These are phyloP conservation scores for Pao palembangensis DNA, from an alignment of 2,113 vertebrate genomes.

Conservation along the genomic window DNA sequence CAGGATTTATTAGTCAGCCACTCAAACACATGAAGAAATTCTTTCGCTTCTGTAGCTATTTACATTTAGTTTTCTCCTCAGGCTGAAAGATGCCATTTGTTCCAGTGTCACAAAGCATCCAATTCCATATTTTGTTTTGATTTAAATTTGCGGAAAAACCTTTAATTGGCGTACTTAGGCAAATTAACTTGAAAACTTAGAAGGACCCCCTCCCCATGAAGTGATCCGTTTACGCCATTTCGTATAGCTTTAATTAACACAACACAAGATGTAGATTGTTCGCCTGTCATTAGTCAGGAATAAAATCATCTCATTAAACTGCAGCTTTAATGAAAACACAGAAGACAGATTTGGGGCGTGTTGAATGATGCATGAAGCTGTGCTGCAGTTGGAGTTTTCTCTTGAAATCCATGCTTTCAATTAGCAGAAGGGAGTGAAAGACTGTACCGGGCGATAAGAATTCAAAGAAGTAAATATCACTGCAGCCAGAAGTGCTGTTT, in stretches of 20 bases:
- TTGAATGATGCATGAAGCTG: slow-evolving; percentile 37
- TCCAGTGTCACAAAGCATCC: neutral
- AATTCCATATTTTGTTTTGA: slow-evolving; percentile 15
- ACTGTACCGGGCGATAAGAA: slow-evolving; percentile 33
- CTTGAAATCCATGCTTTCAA: slow-evolving; percentile 38
- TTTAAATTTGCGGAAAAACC: slow-evolving; percentile 16
- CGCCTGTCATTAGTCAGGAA: slow-evolving; percentile 48
- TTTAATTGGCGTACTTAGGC: slow-evolving; percentile 44
- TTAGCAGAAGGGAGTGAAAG: slow-evolving; percentile 16
- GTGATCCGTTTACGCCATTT: slow-evolving; percentile 36
- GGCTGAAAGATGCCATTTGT: neutral
- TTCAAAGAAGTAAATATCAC: slow-evolving; percentile 21
- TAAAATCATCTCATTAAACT: slow-evolving; percentile 41
- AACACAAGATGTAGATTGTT: slow-evolving; percentile 42
- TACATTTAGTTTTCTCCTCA: slow-evolving; percentile 4
- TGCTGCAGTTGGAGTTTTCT: slow-evolving; percentile 3
- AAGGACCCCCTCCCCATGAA: slow-evolving; percentile 22
- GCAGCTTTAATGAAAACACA: slow-evolving; percentile 34
- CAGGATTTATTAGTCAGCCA: slow-evolving; percentile 2
- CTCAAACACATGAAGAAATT: slow-evolving; percentile 19
- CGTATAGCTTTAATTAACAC: slow-evolving; percentile 51
- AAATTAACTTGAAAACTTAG: slow-evolving; percentile 35
- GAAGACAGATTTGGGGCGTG: slow-evolving; percentile 25
- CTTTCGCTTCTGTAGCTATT: neutral
- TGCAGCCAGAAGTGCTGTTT: slow-evolving; percentile 8